Base-by-base conservation (phyloP, 2,113 vertebrate species). In the Centrocercus urophasianus region DNA sequence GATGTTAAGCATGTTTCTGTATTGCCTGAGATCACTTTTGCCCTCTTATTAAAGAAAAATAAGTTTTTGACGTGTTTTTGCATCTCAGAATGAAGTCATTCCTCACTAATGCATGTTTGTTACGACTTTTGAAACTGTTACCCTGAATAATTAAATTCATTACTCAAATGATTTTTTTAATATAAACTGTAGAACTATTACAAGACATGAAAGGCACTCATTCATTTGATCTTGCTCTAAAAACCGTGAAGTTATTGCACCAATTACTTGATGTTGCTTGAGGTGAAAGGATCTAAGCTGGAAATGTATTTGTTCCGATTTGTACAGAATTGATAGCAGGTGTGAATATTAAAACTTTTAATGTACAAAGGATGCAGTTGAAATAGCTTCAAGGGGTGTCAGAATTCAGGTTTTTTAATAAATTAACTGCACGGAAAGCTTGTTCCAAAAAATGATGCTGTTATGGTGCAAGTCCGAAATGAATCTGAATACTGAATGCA, bases 211-310 rank as follows among this genome's bases (percentile, higher is more conserved):
- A 94, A 95, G 93, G 76, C 63, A 32, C 65, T 90, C 90, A 85
- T 95, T 96, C 60, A 73, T 93, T 96, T 96, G 85, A 86, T 93
- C 88, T 96, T 77, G 59, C 75, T 89, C 77, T 94, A 52, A 89
- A 94, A 61, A 6, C 70, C 50, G 10, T 88, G 72, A 94, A 57
- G 42, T 96, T 96, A 93, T 74, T 94, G 79, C 67, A 66, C 69
- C 89, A 95, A 95, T 97, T 97, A 95, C 65, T 96, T 71, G 70
- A 86, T 88, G 70, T 82, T 92, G 84, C 93, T 96, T 61, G 72
- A 95, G 75, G 88, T 93, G 85, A 83, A 91, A 94, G 86, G 60
- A 85, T 93, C 91, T 90, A 74, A 87, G 82, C 66, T 83, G 80
- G 84, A 79, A 90, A 42, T 11, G 32, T 36, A 38, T 92, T 92